Conservation (phyloP, 2,888 invertebrate genomes). For the Heliconius cydno region DNA sequence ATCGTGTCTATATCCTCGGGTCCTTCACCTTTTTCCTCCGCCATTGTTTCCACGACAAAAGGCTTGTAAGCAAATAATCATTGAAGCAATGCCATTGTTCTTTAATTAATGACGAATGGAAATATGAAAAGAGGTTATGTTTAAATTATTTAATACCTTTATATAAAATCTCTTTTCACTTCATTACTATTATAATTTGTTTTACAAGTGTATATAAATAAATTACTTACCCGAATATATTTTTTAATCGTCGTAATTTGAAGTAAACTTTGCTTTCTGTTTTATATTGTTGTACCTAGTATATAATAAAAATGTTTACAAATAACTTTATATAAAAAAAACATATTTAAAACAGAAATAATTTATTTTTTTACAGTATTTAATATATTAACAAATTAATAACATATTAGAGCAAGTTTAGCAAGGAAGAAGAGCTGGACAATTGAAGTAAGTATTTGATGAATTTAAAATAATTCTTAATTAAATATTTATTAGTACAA, state of each 20-base stretch:
- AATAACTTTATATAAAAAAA: slow-evolving; percentile 12
- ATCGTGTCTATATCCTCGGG: slow-evolving; percentile 76
- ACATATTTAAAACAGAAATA: slow-evolving; percentile 53
- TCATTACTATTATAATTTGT: not conserved
- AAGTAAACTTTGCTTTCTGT: too few relatives aligned
- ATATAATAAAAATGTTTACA: too few relatives aligned
- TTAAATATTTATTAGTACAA: slow-evolving; percentile 16
- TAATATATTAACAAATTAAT: slow-evolving; percentile 54
- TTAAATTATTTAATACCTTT: not conserved
- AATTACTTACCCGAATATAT: too few relatives aligned
- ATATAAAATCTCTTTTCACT: slow-evolving; percentile 4
- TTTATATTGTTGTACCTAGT: not conserved
- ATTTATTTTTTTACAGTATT: slow-evolving; percentile 55
- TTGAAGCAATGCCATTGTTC: slow-evolving; percentile 31
- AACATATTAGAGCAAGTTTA: slow-evolving; percentile 48
- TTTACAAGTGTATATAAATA: not conserved
- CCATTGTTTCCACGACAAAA: slow-evolving; percentile 45
- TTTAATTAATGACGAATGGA: slow-evolving; percentile 24
- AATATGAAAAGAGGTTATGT: slow-evolving; percentile 9
- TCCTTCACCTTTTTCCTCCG: slow-evolving; percentile 67
- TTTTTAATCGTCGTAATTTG: too few relatives aligned
- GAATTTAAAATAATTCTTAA: not conserved
- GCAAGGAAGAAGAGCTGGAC: slow-evolving; percentile 33
- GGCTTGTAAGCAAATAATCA: slow-evolving; percentile 24
- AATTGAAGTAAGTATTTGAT: not conserved